Percentiles rank a stretch among this genome's conserved stretches.
phyloP scores from a whole-genome alignment of 2,888 invertebrate species.

The Heteropelma amictum region DNA sequence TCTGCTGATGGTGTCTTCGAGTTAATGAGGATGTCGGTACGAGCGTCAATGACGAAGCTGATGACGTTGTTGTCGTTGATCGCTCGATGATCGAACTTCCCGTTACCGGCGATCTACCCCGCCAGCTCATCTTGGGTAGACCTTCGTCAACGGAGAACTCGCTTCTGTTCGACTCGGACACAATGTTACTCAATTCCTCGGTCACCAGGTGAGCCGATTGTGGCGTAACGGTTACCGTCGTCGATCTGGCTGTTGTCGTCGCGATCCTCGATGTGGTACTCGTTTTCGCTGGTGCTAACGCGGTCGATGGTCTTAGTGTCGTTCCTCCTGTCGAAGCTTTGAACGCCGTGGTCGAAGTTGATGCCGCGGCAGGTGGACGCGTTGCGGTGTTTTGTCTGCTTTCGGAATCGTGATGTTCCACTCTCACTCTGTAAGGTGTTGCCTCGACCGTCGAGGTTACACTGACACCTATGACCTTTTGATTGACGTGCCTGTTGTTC shows the following conservation, averaged over 20 bases:
- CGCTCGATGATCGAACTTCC: slow-evolving; percentile 60
- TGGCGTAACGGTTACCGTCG: slow-evolving; percentile 61
- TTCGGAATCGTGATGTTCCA: slow-evolving; percentile 71
- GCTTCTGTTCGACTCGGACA: slow-evolving; percentile 81
- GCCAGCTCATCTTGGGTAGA: slow-evolving; percentile 79
- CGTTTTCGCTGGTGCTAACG: slow-evolving; percentile 75
- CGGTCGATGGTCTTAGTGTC: slow-evolving; percentile 48
- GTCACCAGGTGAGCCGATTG: slow-evolving; percentile 69
- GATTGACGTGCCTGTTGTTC: slow-evolving; percentile 50
- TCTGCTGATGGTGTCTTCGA: slow-evolving; percentile 30
- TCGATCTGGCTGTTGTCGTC: slow-evolving; percentile 42
- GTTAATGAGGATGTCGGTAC: slow-evolving; percentile 1
- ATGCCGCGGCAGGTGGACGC: slow-evolving; percentile 55
- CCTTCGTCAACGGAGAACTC: slow-evolving; percentile 82
- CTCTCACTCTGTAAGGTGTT: slow-evolving; percentile 78
- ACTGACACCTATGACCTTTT: slow-evolving; percentile 79
- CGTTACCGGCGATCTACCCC: slow-evolving; percentile 64
- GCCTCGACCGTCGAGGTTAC: slow-evolving; percentile 82
- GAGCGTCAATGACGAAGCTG: slow-evolving; percentile 25
- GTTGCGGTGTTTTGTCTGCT: slow-evolving; percentile 61
- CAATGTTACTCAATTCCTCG: slow-evolving; percentile 78
- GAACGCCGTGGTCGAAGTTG: slow-evolving; percentile 50
- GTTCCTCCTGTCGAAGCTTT: slow-evolving; percentile 40
- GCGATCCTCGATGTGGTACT: slow-evolving; percentile 23
- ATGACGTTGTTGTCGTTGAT: slow-evolving; percentile 33